Evolutionary conservation across 2,113 vertebrate species (phyloP).

Genomic region (Percopsis transmontana): DNA sequence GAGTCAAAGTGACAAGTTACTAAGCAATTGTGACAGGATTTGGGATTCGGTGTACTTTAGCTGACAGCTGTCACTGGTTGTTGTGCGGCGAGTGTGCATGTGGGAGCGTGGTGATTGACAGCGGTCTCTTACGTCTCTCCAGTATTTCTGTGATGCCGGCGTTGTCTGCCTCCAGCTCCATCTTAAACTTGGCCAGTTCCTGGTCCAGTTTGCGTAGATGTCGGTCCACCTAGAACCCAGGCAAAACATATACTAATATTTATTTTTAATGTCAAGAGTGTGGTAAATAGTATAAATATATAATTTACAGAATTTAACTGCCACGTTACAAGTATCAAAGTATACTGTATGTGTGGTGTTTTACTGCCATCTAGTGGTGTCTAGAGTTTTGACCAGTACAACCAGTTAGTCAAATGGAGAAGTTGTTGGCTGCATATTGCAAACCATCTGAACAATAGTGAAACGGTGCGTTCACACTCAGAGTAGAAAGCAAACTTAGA

Average conservation of each 20-base stretch:
- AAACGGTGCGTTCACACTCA: too few species aligned
- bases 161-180: slow-evolving; percentile 99
- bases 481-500: too few species aligned
- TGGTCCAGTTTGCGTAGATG: slow-evolving; percentile 97
- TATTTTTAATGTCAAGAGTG: background rate
- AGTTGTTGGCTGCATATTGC: too few species aligned
- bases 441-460: too few species aligned
- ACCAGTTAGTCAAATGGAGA: too few species aligned
- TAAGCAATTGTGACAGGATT: background rate
- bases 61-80: background rate
- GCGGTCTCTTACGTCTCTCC: slow-evolving; percentile 87
- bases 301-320: background rate
- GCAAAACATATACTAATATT: background rate
- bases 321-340: background rate
- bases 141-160: slow-evolving; percentile 98
- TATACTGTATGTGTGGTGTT: background rate
- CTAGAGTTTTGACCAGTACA: too few species aligned
- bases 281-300: background rate
- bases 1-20: background rate
- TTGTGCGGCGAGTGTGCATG: background rate
- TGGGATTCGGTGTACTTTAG: background rate
- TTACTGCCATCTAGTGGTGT: slow-evolving; percentile 57
- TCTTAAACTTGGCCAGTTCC: slow-evolving; percentile 98
- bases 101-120: background rate
- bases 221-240: slow-evolving; percentile 87